Percentiles rank a stretch among this genome's conserved stretches.
Conservation (phyloP, 2,113 vertebrate species). For the Alces alces region DNA sequence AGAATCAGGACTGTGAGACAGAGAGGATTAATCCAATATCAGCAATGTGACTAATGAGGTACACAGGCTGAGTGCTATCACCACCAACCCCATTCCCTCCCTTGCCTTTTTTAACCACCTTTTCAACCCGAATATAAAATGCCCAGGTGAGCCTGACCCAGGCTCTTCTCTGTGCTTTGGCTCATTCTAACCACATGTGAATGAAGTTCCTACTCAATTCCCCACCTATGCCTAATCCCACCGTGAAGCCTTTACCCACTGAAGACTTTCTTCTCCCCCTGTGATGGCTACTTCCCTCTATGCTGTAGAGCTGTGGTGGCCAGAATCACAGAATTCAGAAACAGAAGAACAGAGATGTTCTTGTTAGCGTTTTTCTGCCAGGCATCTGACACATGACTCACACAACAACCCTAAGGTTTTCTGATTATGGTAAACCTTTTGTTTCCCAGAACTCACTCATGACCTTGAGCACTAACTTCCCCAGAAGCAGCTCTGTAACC, state of each 20-base stretch:
- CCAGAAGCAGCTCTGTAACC: not conserved
- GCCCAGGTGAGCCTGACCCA: not conserved
- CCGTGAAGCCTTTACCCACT: not conserved
- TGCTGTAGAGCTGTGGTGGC: not conserved
- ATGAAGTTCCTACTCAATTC: not conserved
- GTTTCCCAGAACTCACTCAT: not conserved
- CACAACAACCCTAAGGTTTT: not conserved
- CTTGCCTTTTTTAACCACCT: not conserved
- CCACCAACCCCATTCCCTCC: not conserved
- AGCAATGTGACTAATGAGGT: not conserved
- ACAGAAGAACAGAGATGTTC: fast-evolving
- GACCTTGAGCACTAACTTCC: not conserved
- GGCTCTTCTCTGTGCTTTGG: not conserved
- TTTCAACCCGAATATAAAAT: not conserved
- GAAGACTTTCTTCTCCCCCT: not conserved
- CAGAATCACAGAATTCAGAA: not conserved
- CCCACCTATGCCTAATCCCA: not conserved
- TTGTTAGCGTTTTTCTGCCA: not conserved
- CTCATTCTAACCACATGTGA: not conserved
- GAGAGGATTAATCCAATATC: too few species aligned
- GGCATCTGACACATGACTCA: not conserved
- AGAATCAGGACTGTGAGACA: too few species aligned
- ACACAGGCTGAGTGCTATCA: not conserved
- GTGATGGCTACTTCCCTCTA: fast-evolving
- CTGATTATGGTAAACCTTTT: not conserved